Percentiles rank a stretch among this genome's conserved stretches.
These are phyloP conservation scores for Semnornis frantzii DNA, from an alignment of 2,113 vertebrate genomes.

Conservation along the genomic window DNA sequence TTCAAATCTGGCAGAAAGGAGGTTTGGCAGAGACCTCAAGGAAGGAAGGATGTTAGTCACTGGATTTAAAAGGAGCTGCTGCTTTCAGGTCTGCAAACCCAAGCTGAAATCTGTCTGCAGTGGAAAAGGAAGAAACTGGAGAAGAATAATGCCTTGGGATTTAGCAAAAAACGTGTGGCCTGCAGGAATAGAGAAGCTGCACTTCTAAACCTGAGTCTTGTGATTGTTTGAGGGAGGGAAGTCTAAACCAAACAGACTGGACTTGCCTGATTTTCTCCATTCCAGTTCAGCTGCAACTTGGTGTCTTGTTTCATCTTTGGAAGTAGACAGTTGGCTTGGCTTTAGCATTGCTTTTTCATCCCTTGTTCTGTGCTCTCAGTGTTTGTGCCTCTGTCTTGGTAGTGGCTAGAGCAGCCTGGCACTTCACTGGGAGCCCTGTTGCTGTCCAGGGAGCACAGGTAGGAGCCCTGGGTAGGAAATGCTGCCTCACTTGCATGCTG, in stretches of 20 bases:
- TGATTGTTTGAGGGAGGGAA: not conserved
- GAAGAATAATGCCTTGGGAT: not conserved
- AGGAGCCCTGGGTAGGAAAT: not conserved
- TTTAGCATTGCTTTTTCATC: not conserved
- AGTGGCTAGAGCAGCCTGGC: not conserved
- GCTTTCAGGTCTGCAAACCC: constrained; percentile 18
- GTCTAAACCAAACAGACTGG: not conserved
- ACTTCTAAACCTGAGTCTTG: not conserved
- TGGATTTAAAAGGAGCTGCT: constrained; percentile 13
- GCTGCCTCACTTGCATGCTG: not conserved
- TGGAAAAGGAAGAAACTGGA: constrained; percentile 3
- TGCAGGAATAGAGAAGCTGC: not conserved
- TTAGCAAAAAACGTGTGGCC: not conserved
- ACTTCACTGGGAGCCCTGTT: not conserved
- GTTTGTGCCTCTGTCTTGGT: not conserved
- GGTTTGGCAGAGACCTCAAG: constrained; percentile 20
- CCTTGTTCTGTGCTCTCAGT: accelerated
- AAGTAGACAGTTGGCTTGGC: not conserved
- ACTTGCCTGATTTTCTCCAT: not conserved
- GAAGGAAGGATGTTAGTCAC: constrained; percentile 44
- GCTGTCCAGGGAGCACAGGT: accelerated
- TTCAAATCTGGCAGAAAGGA: not conserved
- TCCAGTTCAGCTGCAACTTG: not conserved
- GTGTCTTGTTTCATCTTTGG: not conserved
- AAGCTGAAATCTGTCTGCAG: not conserved